These are phyloP conservation scores for Chrosomus eos DNA, from an alignment of 2,797 vertebrate genomes.

Conservation along the genomic window DNA sequence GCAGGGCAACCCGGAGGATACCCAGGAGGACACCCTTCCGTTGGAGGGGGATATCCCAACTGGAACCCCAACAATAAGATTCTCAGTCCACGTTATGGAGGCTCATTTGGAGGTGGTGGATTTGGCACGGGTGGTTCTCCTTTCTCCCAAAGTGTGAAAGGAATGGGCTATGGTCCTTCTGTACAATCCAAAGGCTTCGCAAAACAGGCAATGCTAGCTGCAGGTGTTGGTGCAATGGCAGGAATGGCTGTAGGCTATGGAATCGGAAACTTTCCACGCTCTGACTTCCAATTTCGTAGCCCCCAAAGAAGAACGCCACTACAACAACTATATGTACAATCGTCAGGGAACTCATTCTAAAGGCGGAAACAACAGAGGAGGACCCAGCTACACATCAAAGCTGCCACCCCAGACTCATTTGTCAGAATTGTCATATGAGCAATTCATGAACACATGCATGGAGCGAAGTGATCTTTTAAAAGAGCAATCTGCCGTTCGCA, in stretches of 20 bases:
- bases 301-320: slow-evolving; percentile 75
- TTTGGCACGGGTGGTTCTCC: slow-evolving; percentile 67
- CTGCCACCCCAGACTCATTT: slow-evolving; percentile 62
- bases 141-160: slow-evolving; percentile 69
- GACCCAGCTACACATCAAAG: slow-evolving; percentile 72
- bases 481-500: slow-evolving; percentile 41
- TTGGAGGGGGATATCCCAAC: slow-evolving; percentile 64
- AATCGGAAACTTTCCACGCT: slow-evolving; percentile 78
- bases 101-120: slow-evolving; percentile 68
- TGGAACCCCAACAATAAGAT: slow-evolving; percentile 75
- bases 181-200: slow-evolving; percentile 73
- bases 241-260: slow-evolving; percentile 82
- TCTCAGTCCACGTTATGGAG: slow-evolving; percentile 73
- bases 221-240: slow-evolving; percentile 77
- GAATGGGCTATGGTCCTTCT: slow-evolving; percentile 66
- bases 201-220: slow-evolving; percentile 79
- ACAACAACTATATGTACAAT: slow-evolving; percentile 81
- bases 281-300: slow-evolving; percentile 74
- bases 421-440: slow-evolving; percentile 72
- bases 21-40: slow-evolving; percentile 66
- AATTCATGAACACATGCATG: slow-evolving; percentile 75
- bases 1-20: slow-evolving; percentile 63
- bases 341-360: slow-evolving; percentile 71
- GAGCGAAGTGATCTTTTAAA: slow-evolving; percentile 69
- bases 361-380: slow-evolving; percentile 69